Percentiles rank a stretch among this genome's conserved stretches.
Conservation (phyloP, 2,888 invertebrate genomes). For the Nomada goodeniana region DNA sequence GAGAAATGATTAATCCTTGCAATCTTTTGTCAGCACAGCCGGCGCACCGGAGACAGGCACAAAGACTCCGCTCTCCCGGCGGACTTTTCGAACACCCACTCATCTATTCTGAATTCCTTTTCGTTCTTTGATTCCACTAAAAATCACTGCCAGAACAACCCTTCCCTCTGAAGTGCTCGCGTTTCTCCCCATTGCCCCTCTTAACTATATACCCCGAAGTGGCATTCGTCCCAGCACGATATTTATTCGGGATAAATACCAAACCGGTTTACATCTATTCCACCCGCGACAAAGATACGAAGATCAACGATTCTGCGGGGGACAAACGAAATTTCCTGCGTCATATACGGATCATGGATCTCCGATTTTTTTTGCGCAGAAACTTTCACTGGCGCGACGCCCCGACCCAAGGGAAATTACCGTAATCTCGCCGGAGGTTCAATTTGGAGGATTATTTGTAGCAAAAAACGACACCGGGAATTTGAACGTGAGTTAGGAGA, state of each 20-base stretch:
- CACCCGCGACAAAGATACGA: not conserved
- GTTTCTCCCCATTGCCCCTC: not conserved
- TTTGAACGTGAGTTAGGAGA: not conserved
- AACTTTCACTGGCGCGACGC: not conserved
- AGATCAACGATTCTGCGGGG: not conserved
- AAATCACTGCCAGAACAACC: slow-evolving; percentile 12
- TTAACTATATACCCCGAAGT: not conserved
- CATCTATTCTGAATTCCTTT: slow-evolving; percentile 16
- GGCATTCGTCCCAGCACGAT: not conserved
- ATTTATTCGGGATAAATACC: not conserved
- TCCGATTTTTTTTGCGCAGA: not conserved
- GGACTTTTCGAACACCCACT: slow-evolving; percentile 16
- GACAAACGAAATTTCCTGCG: not conserved
- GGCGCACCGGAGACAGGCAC: slow-evolving; percentile 13
- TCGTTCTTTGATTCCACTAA: slow-evolving; percentile 11
- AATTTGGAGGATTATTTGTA: slow-evolving; percentile 15
- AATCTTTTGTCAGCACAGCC: slow-evolving; percentile 33
- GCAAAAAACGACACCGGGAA: not conserved
- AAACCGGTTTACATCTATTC: not conserved
- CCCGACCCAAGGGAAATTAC: slow-evolving; percentile 15
- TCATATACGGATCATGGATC: not conserved
- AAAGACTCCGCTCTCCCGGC: slow-evolving; percentile 24
- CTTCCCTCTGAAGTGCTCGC: not conserved
- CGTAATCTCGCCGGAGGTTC: not conserved
- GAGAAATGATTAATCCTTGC: slow-evolving; percentile 51